Conservation (phyloP, 2,113 vertebrate genomes). For the Pantherophis guttatus region DNA sequence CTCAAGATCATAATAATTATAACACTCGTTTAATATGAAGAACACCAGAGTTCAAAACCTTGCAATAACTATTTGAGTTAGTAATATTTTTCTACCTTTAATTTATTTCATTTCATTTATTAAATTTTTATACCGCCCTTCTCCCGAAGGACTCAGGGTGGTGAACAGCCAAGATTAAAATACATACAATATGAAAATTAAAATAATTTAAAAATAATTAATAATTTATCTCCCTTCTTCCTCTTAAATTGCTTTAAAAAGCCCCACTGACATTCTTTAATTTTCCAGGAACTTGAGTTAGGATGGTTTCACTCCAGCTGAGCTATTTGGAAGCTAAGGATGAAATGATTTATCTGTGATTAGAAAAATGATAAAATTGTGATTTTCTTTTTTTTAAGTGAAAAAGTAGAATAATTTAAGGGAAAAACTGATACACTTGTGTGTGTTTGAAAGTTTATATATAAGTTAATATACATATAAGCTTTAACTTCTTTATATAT, state of each 20-base stretch:
- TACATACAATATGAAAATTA: too few species aligned
- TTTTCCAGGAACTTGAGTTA: not conserved
- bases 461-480: too few species aligned
- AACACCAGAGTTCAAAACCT: not conserved
- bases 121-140: too few species aligned
- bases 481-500: too few species aligned
- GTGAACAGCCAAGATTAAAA: too few species aligned
- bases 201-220: too few species aligned
- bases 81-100: not conserved
- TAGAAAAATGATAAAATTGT: not conserved
- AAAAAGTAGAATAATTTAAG: not conserved
- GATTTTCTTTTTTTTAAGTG: not conserved
- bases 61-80: not conserved
- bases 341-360: not conserved
- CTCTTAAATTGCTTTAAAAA: not conserved
- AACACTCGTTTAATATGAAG: not conserved
- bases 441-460: not conserved
- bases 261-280: not conserved
- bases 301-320: not conserved
- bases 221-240: not conserved
- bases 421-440: not conserved
- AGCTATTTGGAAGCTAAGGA: not conserved
- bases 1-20: not conserved
- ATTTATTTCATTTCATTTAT: not conserved
- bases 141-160: too few species aligned